phyloP scores from a whole-genome alignment of 2,113 vertebrate genomes.

The Colaptes auratus region DNA sequence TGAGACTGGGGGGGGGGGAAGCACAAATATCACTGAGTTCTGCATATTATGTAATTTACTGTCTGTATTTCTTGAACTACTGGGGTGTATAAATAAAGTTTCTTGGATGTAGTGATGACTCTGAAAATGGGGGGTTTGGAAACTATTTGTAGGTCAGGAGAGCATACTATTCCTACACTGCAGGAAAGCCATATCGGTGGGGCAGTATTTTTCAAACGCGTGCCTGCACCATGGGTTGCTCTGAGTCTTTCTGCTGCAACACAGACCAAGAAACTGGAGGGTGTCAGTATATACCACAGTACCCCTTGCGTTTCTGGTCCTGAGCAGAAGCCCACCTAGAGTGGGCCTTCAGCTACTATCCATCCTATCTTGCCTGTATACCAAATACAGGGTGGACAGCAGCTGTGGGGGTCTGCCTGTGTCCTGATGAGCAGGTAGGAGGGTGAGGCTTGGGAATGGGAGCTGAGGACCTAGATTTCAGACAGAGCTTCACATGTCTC shows the following conservation, averaged over 20 bases:
- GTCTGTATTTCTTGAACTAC: background rate
- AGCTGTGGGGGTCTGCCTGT: accelerated
- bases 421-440: background rate
- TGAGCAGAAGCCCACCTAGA: background rate
- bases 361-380: accelerated
- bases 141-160: background rate
- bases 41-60: background rate
- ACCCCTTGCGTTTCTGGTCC: background rate
- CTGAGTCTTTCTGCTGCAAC: background rate
- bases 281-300: background rate
- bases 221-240: background rate
- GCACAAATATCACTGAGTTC: background rate
- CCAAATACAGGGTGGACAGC: accelerated
- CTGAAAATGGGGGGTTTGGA: background rate
- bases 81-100: background rate
- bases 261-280: background rate
- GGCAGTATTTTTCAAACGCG: background rate
- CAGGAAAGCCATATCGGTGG: background rate
- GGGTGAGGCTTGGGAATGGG: background rate
- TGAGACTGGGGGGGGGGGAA: background rate
- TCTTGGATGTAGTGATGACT: background rate
- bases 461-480: background rate
- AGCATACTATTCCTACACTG: background rate
- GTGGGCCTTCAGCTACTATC: background rate
- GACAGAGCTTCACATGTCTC: background rate